Percentiles rank a stretch among this genome's conserved stretches.
These are phyloP conservation scores for Atrichornis clamosus DNA, from an alignment of 2,113 vertebrate species.

Conservation along the genomic window DNA sequence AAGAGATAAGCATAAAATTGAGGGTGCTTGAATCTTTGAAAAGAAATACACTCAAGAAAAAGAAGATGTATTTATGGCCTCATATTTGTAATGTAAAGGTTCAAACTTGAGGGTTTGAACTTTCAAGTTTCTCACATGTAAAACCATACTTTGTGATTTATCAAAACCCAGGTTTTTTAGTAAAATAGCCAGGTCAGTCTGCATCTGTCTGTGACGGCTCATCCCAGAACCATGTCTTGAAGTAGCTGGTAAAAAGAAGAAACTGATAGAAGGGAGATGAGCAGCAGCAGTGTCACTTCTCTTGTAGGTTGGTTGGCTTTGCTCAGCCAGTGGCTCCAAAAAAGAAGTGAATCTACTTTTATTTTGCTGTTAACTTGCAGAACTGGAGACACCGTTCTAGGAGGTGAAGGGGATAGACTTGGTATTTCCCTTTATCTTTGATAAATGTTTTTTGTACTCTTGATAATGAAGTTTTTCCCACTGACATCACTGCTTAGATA, in stretches of 20 bases:
- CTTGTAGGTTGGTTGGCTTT: neutral
- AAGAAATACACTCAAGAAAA: neutral
- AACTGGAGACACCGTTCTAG: neutral
- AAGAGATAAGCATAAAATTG: neutral
- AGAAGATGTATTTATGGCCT: neutral
- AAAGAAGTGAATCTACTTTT: neutral
- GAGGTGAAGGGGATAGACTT: neutral
- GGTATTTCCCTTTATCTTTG: neutral
- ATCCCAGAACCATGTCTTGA: neutral
- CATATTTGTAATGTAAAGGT: neutral
- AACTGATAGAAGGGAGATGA: neutral
- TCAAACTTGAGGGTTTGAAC: neutral
- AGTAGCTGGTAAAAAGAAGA: neutral
- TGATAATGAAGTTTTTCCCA: neutral
- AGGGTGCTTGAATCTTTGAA: neutral
- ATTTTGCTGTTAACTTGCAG: neutral
- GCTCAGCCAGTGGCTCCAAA: neutral
- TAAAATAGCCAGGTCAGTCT: neutral
- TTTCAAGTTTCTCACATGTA: neutral
- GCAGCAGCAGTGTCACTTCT: neutral
- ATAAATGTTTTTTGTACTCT: neutral
- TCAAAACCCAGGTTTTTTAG: neutral
- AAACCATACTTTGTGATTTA: neutral
- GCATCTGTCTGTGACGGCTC: neutral
- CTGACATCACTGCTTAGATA: neutral